These are phyloP conservation scores for Pristis pectinata DNA, from an alignment of 2,797 vertebrate genomes.

Conservation along the genomic window DNA sequence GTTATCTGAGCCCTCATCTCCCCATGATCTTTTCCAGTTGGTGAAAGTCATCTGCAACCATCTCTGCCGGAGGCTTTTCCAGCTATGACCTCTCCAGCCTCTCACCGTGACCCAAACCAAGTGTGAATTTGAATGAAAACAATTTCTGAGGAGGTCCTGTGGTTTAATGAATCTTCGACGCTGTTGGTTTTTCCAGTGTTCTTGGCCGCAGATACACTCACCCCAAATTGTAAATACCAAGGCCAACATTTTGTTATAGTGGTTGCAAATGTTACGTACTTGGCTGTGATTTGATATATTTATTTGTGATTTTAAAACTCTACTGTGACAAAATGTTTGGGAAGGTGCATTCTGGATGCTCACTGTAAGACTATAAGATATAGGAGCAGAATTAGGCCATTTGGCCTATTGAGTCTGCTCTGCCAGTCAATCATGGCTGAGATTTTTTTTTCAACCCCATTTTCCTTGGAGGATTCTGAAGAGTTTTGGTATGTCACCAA, in stretches of 20 bases:
- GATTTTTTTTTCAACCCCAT: no score
- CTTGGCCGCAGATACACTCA: background rate
- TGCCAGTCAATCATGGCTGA: no score
- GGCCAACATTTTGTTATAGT: background rate
- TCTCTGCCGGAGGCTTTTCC: background rate
- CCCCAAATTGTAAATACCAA: background rate
- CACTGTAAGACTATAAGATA: no score
- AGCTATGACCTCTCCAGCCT: background rate
- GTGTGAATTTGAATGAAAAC: background rate
- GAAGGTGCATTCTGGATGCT: background rate
- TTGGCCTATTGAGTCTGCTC: no score
- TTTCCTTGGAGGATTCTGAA: no score
- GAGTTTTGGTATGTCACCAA: no score
- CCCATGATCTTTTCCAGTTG: background rate
- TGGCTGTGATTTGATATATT: background rate
- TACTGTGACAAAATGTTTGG: background rate
- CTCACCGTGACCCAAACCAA: background rate
- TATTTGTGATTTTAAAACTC: background rate
- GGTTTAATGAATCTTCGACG: background rate
- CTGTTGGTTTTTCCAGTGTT: no score
- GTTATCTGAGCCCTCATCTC: no score
- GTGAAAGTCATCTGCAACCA: background rate
- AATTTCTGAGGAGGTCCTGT: background rate
- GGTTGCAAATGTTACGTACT: background rate
- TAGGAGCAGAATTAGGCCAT: no score